phyloP scores from a whole-genome alignment of 2,888 invertebrate species.

The Didymodactylos carnosus region DNA sequence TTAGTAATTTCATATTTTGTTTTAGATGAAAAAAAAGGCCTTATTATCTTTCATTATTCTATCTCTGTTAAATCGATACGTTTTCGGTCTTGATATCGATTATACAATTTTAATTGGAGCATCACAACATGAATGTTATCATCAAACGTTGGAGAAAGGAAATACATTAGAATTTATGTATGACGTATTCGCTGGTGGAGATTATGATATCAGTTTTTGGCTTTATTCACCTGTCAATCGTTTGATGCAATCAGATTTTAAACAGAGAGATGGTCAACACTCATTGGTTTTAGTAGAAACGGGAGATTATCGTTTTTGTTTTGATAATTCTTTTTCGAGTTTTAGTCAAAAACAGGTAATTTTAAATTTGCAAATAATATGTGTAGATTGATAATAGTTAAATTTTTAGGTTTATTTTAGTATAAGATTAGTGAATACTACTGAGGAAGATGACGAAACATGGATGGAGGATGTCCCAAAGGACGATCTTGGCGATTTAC shows the following conservation, averaged over 20 bases:
- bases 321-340: constrained; percentile 64
- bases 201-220: constrained; percentile 11
- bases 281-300: constrained; percentile 9
- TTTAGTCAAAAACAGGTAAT: constrained; percentile 63
- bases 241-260: constrained; percentile 2
- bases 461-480: constrained; percentile 16
- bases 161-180: constrained; percentile 3
- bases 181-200: constrained; percentile 10
- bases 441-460: neutral
- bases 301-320: constrained; percentile 67
- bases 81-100: neutral
- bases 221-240: constrained; percentile 5
- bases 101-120: constrained; percentile 2
- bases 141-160: neutral
- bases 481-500: constrained; percentile 41
- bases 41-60: too few species aligned
- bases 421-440: neutral
- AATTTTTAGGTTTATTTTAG: neutral
- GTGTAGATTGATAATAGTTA: too few species aligned
- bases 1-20: neutral
- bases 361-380: constrained; percentile 46
- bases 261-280: constrained; percentile 6
- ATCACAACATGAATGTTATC: constrained; percentile 8
- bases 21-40: too few species aligned
- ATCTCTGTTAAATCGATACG: neutral